Base-by-base conservation (phyloP, 2,797 vertebrate species). In the Sitta carolinensis region DNA sequence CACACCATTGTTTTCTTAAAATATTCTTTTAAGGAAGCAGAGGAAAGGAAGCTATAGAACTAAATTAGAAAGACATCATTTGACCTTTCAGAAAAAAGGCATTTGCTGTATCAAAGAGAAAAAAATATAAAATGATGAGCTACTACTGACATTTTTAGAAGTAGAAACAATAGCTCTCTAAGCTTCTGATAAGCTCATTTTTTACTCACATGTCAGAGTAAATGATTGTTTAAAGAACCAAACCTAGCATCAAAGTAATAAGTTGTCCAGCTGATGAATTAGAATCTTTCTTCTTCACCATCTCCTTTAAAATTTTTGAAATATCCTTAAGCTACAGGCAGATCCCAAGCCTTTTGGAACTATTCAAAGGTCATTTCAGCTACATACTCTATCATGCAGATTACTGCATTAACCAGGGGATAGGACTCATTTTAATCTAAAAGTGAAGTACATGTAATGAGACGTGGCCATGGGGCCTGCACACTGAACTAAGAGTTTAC, bases 211-310 rank as follows among this genome's bases (percentile, higher is more conserved):
- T 70, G 90, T 84, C 85, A 91, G 47, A 18, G 30, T 63, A 87
- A 96, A 95, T 82, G 73, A 90, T 43, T 92, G 61, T 88, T 93
- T 76, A 83, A 93, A 69, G n/a, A 83, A 76, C 23, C 45, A 91
- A 62, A 79, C 62, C 58, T 68, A 83, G 32, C 75, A 94, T 91
- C 68, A 81, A 76, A 95, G 30, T 90, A 95, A 87, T 94, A 93
- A 90, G 72, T 95, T 83, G 92, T 89, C 87, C 84, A 91, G 38
- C 67, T 86, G 80, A 92, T 34, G 55, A 90, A 87, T 86, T 84
- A 93, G 30, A 81, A 75, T 94, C 42, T 67, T 95, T 89, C 29
- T 85, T 89, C 81, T 75, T 84, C 88, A 84, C 50, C 42, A 87
- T 68, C 42, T 92, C 51, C 72, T 83, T 66, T n/a, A 94, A 82